phyloP scores from a whole-genome alignment of 2,113 vertebrate species.

The Toxotes chatareus region DNA sequence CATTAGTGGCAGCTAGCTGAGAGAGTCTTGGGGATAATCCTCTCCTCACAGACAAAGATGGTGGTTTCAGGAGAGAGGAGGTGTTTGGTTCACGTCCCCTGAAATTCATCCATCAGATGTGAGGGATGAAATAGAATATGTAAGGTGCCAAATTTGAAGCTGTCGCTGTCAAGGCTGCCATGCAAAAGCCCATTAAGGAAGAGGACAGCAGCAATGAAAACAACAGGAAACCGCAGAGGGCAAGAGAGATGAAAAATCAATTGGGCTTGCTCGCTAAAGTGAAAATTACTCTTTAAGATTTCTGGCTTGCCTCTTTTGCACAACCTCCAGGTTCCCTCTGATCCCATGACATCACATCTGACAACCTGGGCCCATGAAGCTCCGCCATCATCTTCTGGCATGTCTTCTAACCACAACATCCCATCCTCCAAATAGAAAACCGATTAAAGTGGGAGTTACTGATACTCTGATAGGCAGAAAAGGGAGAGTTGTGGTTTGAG shows the following conservation, averaged over 20 bases:
- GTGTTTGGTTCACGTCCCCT: conserved; percentile 41
- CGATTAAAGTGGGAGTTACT: conserved; percentile 38
- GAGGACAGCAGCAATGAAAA: conserved; percentile 59
- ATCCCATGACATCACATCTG: conserved; percentile 40
- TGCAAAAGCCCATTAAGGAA: conserved; percentile 65
- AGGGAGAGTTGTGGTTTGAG: conserved; percentile 54
- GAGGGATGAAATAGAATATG: conserved; percentile 65
- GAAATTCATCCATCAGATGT: conserved; percentile 64
- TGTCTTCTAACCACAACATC: conserved; percentile 33
- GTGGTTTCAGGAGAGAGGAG: conserved; percentile 43
- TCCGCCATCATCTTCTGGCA: conserved; percentile 29
- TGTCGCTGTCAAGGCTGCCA: conserved; percentile 56
- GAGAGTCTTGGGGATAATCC: conserved; percentile 45
- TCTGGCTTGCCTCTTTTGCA: conserved; percentile 34
- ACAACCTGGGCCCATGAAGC: conserved; percentile 17
- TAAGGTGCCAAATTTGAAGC: conserved; percentile 61
- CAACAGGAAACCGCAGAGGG: conserved; percentile 49
- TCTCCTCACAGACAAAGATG: conserved; percentile 43
- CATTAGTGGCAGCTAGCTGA: conserved; percentile 21
- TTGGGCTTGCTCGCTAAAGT: conserved; percentile 42
- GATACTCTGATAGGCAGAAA: conserved; percentile 39
- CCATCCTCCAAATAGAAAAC: conserved; percentile 40
- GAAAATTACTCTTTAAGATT: conserved; percentile 57
- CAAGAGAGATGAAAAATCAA: conserved; percentile 64
- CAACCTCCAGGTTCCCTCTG: conserved; percentile 30